Percentiles rank a stretch among this genome's conserved stretches.
Conservation (phyloP, 2,888 invertebrate species). For the Sinohyriopsis cumingii region DNA sequence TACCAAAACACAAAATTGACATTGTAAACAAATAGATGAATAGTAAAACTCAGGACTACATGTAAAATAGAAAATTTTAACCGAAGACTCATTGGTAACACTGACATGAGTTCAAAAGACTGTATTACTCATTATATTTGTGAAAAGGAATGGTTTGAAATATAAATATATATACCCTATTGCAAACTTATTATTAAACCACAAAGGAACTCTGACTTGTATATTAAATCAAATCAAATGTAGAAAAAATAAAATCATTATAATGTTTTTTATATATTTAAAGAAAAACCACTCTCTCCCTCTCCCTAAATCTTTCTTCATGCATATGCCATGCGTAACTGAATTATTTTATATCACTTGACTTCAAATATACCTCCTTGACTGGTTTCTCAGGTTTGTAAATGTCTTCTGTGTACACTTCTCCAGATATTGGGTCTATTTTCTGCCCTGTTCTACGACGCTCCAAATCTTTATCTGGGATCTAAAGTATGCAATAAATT, state of each 20-base stretch:
- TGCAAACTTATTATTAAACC: neutral
- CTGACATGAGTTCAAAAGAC: too few relatives aligned
- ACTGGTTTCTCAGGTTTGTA: conserved; percentile 67
- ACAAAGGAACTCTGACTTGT: neutral
- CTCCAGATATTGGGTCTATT: conserved; percentile 67
- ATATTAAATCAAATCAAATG: neutral
- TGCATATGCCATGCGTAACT: neutral
- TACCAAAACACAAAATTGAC: too few relatives aligned
- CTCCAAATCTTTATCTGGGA: conserved; percentile 69
- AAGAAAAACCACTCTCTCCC: too few relatives aligned
- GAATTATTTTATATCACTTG: neutral
- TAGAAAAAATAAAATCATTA: too few relatives aligned
- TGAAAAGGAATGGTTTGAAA: too few relatives aligned
- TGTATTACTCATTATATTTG: too few relatives aligned
- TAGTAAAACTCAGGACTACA: too few relatives aligned
- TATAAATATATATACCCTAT: neutral
- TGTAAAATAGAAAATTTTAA: too few relatives aligned
- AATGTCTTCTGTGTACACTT: conserved; percentile 66
- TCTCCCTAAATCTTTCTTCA: neutral
- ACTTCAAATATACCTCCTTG: conserved; percentile 41
- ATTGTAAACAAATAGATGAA: too few relatives aligned
- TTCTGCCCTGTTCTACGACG: conserved; percentile 63
- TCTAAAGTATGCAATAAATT: conserved; percentile 43
- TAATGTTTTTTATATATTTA: too few relatives aligned
- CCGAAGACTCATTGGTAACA: too few relatives aligned